Percentiles rank a stretch among this genome's conserved stretches.
phyloP scores from a whole-genome alignment of 2,888 invertebrate genomes.

The Drosophila basisetae region DNA sequence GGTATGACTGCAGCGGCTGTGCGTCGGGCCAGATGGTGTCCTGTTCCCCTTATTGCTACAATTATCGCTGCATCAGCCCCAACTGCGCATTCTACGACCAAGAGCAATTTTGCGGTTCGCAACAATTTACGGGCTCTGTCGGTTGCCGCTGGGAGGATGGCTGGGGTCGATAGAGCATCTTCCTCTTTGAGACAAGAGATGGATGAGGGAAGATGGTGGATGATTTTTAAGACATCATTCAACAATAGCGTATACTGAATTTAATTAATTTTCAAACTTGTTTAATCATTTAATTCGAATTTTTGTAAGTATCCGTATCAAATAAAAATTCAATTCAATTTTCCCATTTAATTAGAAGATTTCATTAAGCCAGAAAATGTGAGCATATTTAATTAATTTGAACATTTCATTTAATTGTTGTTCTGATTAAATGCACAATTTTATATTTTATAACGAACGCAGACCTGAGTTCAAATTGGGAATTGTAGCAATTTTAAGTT shows the following conservation, averaged over 20 bases:
- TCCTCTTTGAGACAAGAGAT: no score
- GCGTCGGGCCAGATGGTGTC: conserved; percentile 18
- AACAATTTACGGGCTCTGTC: conserved; percentile 35
- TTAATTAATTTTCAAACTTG: background rate
- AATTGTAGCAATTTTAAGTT: background rate
- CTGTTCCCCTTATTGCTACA: conserved; percentile 75
- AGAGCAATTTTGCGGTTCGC: conserved; percentile 57
- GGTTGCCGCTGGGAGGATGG: conserved; percentile 73
- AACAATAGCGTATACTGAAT: background rate
- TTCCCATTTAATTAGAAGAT: background rate
- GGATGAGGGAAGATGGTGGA: background rate
- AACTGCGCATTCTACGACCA: conserved; percentile 73
- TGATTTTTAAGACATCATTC: background rate
- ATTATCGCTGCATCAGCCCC: conserved; percentile 59
- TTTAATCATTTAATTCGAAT: background rate
- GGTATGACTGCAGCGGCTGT: conserved; percentile 77
- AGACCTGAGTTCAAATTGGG: background rate
- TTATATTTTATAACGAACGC: background rate
- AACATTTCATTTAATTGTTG: background rate
- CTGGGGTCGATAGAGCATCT: conserved; percentile 45
- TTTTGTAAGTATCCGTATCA: background rate
- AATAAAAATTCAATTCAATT: background rate
- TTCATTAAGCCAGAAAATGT: background rate
- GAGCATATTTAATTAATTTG: background rate
- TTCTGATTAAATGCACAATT: background rate